Percentiles rank a stretch among this genome's conserved stretches.
Evolutionary conservation across 2,888 invertebrate genomes (phyloP).

Genomic region (Eristalinus sepulchralis): DNA sequence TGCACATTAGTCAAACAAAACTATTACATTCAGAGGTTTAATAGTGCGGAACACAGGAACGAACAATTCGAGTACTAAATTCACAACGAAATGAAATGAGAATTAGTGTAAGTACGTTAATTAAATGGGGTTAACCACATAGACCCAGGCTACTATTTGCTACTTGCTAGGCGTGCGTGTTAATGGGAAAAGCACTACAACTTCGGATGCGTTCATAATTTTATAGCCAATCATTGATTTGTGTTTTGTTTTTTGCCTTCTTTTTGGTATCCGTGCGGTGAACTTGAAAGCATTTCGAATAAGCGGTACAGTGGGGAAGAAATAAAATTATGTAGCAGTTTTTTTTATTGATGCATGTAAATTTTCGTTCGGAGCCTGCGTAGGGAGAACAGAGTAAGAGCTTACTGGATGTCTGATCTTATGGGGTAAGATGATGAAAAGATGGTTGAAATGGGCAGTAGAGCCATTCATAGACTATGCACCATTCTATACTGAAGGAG

Average conservation of each 20-base stretch:
- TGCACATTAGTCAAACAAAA: slow-evolving; percentile 28
- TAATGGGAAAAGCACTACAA: slow-evolving; percentile 12
- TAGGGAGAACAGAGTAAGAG: no score
- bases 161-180: slow-evolving; percentile 47
- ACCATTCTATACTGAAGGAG: no score
- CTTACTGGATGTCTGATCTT: no score
- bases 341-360: background rate
- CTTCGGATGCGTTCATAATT: slow-evolving; percentile 5
- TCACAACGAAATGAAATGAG: slow-evolving; percentile 17
- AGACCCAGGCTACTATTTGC: background rate
- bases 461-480: no score
- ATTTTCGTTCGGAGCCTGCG: no score
- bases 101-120: slow-evolving; percentile 6
- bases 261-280: background rate
- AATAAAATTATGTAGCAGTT: background rate
- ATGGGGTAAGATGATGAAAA: no score
- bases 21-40: slow-evolving; percentile 22
- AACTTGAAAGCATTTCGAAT: background rate
- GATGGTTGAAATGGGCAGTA: no score
- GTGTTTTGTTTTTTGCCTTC: background rate
- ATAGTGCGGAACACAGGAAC: slow-evolving; percentile 26
- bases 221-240: background rate
- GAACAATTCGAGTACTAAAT: background rate
- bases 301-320: slow-evolving; percentile 1
- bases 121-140: background rate